A percentile compares a stretch with the other conserved stretches of the same genome.
Conservation (phyloP, 2,113 vertebrate genomes). For the Crotalus helleri region DNA sequence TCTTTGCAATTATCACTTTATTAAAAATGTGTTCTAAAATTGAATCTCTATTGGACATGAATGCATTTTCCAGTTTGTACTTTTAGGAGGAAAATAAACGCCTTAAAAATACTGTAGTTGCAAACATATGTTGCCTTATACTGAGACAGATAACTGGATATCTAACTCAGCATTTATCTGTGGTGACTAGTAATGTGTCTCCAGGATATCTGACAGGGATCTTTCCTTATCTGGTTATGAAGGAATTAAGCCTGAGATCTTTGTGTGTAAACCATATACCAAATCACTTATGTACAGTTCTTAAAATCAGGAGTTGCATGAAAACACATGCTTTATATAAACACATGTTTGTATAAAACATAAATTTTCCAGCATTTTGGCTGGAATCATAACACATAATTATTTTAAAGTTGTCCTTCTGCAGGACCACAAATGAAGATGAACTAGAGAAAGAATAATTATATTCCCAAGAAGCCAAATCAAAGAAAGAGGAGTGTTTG, state of each 20-base stretch:
- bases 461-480: neutral
- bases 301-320: neutral
- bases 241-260: neutral
- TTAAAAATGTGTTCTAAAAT: neutral
- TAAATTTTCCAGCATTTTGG: neutral
- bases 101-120: neutral
- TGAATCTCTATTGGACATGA: neutral
- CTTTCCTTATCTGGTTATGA: neutral
- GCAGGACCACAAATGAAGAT: neutral
- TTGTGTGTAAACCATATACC: neutral
- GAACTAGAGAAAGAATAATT: neutral
- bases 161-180: neutral
- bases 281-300: too few species aligned
- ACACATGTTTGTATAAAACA: neutral
- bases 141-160: neutral
- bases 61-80: neutral
- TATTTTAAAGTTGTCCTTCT: neutral
- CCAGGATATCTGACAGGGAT: neutral
- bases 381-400: neutral
- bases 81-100: neutral
- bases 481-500: neutral
- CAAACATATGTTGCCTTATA: neutral
- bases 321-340: neutral
- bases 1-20: neutral
- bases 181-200: neutral